These are phyloP conservation scores for Napeogenes sylphis DNA, from an alignment of 2,888 invertebrate genomes.

Conservation along the genomic window DNA sequence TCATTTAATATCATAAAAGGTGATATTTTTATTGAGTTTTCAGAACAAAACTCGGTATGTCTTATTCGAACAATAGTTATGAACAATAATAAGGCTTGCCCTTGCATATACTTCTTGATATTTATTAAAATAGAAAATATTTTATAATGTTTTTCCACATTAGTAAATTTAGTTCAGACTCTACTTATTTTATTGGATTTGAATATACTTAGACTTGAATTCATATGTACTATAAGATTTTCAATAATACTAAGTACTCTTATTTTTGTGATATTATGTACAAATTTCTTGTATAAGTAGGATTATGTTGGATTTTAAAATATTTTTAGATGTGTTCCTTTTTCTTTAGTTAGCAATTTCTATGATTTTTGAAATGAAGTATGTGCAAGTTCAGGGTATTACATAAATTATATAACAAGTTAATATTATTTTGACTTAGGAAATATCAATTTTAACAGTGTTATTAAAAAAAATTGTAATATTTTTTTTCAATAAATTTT, in stretches of 20 bases:
- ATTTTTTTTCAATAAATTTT: constrained; percentile 74
- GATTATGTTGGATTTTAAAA: constrained; percentile 41
- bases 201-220: constrained; percentile 12
- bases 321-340: constrained; percentile 27
- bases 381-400: constrained; percentile 69
- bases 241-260: constrained; percentile 49
- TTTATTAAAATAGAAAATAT: constrained; percentile 28
- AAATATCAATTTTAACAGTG: constrained; percentile 57
- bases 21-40: constrained; percentile 53
- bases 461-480: constrained; percentile 62
- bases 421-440: constrained; percentile 52
- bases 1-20: constrained; percentile 44
- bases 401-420: constrained; percentile 54
- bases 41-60: constrained; percentile 20
- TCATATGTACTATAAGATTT: constrained; percentile 13
- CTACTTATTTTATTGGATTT: constrained; percentile 40
- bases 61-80: constrained; percentile 46
- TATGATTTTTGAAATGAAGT: constrained; percentile 45
- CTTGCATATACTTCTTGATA: constrained; percentile 65
- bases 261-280: constrained; percentile 73
- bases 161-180: constrained; percentile 25
- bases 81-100: constrained; percentile 47
- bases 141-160: constrained; percentile 13
- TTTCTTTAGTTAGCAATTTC: constrained; percentile 43
- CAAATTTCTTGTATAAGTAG: constrained; percentile 63